Evolutionary conservation across 2,888 invertebrate species (phyloP).

Genomic region (Mesopsocus fuscifrons): DNA sequence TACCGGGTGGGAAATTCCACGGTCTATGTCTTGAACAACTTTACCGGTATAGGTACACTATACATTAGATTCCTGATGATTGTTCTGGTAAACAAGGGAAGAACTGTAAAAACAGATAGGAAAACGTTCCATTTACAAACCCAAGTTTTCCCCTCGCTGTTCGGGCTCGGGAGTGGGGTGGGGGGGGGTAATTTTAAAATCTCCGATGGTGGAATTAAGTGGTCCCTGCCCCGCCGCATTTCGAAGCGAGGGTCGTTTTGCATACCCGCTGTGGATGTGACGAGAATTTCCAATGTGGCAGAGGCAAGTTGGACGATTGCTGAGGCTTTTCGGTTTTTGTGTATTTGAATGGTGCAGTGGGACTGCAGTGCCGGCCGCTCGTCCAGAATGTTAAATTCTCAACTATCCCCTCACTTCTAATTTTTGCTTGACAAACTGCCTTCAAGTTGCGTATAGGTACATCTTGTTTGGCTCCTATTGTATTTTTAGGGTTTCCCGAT

Average conservation of each 20-base stretch:
- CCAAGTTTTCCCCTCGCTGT: background rate
- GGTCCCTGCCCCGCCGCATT: constrained; percentile 8
- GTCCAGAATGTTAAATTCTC: background rate
- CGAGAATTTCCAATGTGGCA: constrained; percentile 3
- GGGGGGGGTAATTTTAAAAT: constrained; percentile 9
- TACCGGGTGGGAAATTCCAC: too few species aligned
- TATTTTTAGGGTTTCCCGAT: too few species aligned
- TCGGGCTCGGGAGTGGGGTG: background rate
- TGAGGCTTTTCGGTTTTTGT: background rate
- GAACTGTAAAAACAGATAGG: constrained; percentile 2
- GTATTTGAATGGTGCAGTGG: background rate
- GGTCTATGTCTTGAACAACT: too few species aligned
- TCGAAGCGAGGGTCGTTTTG: constrained; percentile 8
- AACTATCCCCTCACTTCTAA: too few species aligned
- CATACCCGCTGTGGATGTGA: constrained; percentile 3
- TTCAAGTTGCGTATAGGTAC: too few species aligned
- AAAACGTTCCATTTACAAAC: constrained; percentile 7
- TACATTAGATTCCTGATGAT: background rate
- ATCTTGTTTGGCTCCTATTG: too few species aligned
- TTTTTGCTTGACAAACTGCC: too few species aligned
- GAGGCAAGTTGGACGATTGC: background rate
- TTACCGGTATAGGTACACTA: too few species aligned
- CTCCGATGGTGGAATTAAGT: constrained; percentile 10
- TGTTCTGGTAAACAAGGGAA: background rate
- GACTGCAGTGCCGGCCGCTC: background rate